phyloP scores from a whole-genome alignment of 2,113 vertebrate species.

The Podiceps cristatus region DNA sequence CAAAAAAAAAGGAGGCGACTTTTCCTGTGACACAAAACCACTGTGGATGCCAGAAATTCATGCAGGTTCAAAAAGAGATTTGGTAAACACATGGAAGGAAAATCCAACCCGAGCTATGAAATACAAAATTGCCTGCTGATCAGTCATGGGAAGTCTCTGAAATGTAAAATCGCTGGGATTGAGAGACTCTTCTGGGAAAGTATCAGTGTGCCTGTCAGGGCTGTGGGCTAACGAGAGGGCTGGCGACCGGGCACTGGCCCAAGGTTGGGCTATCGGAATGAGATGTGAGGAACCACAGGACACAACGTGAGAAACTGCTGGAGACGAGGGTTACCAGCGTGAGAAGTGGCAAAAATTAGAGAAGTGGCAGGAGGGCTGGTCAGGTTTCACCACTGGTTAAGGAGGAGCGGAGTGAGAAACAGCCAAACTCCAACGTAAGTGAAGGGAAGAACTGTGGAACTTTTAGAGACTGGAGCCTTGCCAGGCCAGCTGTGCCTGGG shows the following conservation, averaged over 20 bases:
- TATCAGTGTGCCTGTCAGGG: neutral
- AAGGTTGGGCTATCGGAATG: fast-evolving
- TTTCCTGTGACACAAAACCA: neutral
- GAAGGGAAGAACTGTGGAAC: neutral
- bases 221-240: neutral
- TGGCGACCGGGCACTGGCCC: neutral
- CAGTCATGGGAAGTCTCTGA: neutral
- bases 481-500: neutral
- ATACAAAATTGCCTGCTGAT: neutral
- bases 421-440: neutral
- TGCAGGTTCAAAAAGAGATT: neutral
- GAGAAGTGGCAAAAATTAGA: neutral
- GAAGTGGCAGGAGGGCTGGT: neutral
- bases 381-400: neutral
- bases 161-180: neutral
- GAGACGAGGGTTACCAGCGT: fast-evolving
- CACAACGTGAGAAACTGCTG: neutral
- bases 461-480: neutral
- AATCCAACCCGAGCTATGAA: neutral
- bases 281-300: neutral
- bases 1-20: neutral
- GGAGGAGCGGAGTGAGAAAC: neutral
- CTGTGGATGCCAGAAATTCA: neutral
- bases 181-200: neutral
- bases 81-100: neutral